Evolutionary conservation across 1,140 invertebrate species (phyloP).

Genomic region (Procambarus clarkii): DNA sequence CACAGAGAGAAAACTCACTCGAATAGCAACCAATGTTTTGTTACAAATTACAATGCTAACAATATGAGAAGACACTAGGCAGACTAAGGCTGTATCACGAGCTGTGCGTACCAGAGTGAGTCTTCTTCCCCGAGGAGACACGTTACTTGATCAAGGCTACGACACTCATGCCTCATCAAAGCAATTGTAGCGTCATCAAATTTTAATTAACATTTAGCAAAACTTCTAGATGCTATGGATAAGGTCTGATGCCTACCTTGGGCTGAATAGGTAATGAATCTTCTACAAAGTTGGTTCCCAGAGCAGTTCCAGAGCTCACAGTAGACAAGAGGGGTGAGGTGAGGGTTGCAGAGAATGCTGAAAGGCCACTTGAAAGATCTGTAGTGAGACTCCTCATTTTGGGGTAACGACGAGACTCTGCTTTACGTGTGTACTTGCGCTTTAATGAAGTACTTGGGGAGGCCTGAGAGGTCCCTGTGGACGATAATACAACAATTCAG

Average conservation of each 20-base stretch:
- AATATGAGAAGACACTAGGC: background rate
- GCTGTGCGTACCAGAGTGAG: background rate
- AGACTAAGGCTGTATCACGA: background rate
- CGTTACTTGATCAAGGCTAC: background rate
- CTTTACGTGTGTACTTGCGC: slow-evolving; percentile 23
- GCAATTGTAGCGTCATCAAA: background rate
- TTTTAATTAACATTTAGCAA: background rate
- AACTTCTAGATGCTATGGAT: background rate
- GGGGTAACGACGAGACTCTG: background rate
- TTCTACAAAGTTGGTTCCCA: background rate
- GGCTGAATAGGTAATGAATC: background rate
- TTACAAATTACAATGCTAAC: background rate
- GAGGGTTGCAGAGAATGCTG: background rate
- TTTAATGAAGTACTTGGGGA: slow-evolving; percentile 3
- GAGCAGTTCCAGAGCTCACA: background rate
- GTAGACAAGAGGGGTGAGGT: background rate
- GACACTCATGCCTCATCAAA: background rate
- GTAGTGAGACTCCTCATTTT: background rate
- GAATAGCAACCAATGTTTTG: background rate
- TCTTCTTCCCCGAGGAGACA: background rate
- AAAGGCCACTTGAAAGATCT: background rate
- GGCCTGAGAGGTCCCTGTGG: background rate
- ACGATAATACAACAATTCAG: background rate
- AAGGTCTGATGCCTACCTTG: background rate
- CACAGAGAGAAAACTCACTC: background rate